phyloP scores from a whole-genome alignment of 2,113 vertebrate genomes.

The Alosa alosa region DNA sequence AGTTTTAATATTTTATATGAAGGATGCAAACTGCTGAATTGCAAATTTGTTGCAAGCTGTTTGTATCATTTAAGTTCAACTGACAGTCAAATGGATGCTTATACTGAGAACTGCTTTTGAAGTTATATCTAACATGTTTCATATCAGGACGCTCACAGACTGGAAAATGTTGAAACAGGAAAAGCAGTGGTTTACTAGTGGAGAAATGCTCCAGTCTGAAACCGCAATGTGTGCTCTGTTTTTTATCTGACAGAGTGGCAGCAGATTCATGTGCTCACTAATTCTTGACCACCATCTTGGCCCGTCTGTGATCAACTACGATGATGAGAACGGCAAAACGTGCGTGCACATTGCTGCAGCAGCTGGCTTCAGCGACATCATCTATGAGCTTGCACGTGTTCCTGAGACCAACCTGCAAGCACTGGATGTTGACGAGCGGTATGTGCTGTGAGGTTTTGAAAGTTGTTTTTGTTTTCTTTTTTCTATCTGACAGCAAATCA shows the following conservation, averaged over 20 bases:
- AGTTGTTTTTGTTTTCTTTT: background rate
- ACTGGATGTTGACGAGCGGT: slow-evolving; percentile 88
- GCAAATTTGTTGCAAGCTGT: too few species aligned
- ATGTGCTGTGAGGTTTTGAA: slow-evolving; percentile 30
- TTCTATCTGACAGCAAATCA: background rate
- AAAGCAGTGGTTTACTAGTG: background rate
- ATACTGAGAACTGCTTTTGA: too few species aligned
- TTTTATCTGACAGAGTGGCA: slow-evolving; percentile 73
- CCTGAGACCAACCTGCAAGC: slow-evolving; percentile 85
- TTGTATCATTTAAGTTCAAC: too few species aligned
- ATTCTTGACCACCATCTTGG: slow-evolving; percentile 82
- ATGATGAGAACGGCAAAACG: slow-evolving; percentile 85
- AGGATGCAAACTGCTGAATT: background rate
- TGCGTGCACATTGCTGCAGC: slow-evolving; percentile 79
- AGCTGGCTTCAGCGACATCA: slow-evolving; percentile 82
- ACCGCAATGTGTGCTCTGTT: background rate
- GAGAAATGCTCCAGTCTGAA: background rate
- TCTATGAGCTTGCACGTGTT: slow-evolving; percentile 78
- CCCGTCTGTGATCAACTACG: slow-evolving; percentile 82
- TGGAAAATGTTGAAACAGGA: background rate
- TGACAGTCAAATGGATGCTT: too few species aligned
- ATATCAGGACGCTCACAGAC: too few species aligned
- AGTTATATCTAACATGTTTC: too few species aligned
- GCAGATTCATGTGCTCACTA: slow-evolving; percentile 79
- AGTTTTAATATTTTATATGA: too few species aligned